Evolutionary conservation across 2,888 invertebrate genomes (phyloP), one percentile per base, ranked within the genome.

Genomic region (Hofmannophila pseudospretella): DNA sequence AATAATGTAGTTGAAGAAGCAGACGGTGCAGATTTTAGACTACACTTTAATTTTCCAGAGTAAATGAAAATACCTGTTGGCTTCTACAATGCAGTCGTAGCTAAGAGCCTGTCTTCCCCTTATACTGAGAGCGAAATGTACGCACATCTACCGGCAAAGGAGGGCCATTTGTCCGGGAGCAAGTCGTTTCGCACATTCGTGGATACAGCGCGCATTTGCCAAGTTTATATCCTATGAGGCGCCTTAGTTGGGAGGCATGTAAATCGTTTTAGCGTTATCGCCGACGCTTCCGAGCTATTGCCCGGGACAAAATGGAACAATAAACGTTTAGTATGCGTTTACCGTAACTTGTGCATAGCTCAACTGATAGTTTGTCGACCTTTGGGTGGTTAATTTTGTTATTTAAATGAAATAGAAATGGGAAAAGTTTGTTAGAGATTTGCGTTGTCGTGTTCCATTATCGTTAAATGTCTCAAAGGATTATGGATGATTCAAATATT

Each of bases 221-320:
- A 23, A 20, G 23, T 23, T 23, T n/a, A 23, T 23, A 7, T 12
- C 16, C 19, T 27, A 10, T 9, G 19, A 28, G 34, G 19, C 19
- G 10, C 34, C 34, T 27, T 34, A 25, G 8, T 25, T 28, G 34
- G 27, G 12, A 23, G 13, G 19, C 28, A 20, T 28, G 27, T 27
- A 19, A 34, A 34, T 28, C 28, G 34, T 10, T 19, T 23, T 25
- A 33, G 27, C 19, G 10, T 3, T 28, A 19, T 19, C 19, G 28
- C 9, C 31, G 31, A 7, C 19, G 31, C 31, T 31, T 31, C 31
- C 31, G 31, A 9, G 19, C 19, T 19, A 16, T 31, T 31, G 31
- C 19, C 16, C 9, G 11, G 10, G 4, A 16, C 16, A 9, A 31
- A 19, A 13, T 28, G 28, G 28, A 7, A 30, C 31, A 19, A 16